Percentiles rank a stretch among this genome's conserved stretches.
Evolutionary conservation across 2,113 vertebrate species (phyloP).

Genomic region (Crotalus viridis): DNA sequence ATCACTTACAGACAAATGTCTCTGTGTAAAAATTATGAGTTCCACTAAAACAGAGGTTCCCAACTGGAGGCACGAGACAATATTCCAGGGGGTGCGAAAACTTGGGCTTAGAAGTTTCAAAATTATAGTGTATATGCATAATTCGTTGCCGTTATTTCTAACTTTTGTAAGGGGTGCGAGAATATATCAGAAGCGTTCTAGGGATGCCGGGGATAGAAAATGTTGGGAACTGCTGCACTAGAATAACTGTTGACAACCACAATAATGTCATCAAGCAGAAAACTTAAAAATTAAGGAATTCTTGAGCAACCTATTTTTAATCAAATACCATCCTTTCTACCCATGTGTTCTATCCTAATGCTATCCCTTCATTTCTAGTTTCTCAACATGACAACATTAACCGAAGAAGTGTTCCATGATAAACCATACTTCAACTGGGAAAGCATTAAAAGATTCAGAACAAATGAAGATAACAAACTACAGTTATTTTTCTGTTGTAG

Average conservation of each 20-base stretch:
- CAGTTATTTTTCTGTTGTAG: not conserved
- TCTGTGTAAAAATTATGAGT: not conserved
- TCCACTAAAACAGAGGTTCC: no score
- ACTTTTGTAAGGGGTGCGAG: no score
- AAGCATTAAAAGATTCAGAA: not conserved
- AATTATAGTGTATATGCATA: no score
- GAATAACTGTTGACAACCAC: not conserved
- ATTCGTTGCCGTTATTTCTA: no score
- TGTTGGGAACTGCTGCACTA: not conserved
- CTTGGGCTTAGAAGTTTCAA: no score
- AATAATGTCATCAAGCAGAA: not conserved
- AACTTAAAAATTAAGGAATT: slow-evolving; percentile 1
- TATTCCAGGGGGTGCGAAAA: no score
- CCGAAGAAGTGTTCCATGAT: not conserved
- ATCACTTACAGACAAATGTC: not conserved
- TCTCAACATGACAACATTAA: not conserved
- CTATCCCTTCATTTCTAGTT: not conserved
- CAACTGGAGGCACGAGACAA: no score
- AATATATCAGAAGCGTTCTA: no score
- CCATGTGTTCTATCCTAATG: not conserved
- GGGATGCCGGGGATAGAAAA: no score
- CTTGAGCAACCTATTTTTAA: not conserved
- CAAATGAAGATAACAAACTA: not conserved
- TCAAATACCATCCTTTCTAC: not conserved
- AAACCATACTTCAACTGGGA: not conserved